Percentiles rank a stretch among this genome's conserved stretches.
Conservation (phyloP, 1,140 invertebrate genomes). For the Scaptodrosophila lebanonensis region DNA sequence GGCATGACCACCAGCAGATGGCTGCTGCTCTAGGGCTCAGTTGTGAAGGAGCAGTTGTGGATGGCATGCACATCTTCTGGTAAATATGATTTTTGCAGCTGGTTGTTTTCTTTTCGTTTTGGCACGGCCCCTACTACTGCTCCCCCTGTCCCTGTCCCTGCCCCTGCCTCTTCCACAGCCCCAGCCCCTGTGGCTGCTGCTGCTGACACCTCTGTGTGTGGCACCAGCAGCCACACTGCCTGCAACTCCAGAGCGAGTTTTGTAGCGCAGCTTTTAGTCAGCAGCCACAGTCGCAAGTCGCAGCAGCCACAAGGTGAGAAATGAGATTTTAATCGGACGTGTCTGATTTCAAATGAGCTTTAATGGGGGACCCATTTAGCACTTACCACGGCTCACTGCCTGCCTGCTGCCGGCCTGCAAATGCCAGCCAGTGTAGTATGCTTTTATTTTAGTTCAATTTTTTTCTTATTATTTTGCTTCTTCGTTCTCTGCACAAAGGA, state of each 20-base stretch:
- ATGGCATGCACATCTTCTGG: conserved; percentile 27
- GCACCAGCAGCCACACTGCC: conserved; percentile 12
- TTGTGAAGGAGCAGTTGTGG: conserved; percentile 28
- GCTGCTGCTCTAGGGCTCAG: conserved; percentile 27
- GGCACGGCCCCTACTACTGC: too few species aligned
- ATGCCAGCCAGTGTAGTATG: neutral
- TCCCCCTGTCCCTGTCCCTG: conserved; percentile 3
- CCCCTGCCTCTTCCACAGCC: neutral
- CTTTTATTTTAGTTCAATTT: conserved; percentile 36
- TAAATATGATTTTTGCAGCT: conserved; percentile 73
- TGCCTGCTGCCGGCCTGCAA: conserved; percentile 1
- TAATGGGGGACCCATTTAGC: conserved; percentile 76
- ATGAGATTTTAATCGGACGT: conserved; percentile 78
- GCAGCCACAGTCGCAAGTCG: conserved; percentile 10
- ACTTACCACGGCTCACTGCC: conserved; percentile 37
- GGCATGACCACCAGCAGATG: conserved; percentile 24
- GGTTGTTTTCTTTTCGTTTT: conserved; percentile 47
- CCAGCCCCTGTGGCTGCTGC: neutral
- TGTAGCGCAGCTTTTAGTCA: conserved; percentile 43
- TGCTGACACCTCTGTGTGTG: conserved; percentile 7
- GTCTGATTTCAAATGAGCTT: conserved; percentile 78
- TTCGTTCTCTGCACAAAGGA: neutral
- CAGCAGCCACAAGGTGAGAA: conserved; percentile 74
- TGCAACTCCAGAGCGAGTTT: conserved; percentile 56
- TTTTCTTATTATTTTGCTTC: conserved; percentile 43